These are phyloP conservation scores for Drosophila kokeensis DNA, from an alignment of 2,888 invertebrate genomes.

Conservation along the genomic window DNA sequence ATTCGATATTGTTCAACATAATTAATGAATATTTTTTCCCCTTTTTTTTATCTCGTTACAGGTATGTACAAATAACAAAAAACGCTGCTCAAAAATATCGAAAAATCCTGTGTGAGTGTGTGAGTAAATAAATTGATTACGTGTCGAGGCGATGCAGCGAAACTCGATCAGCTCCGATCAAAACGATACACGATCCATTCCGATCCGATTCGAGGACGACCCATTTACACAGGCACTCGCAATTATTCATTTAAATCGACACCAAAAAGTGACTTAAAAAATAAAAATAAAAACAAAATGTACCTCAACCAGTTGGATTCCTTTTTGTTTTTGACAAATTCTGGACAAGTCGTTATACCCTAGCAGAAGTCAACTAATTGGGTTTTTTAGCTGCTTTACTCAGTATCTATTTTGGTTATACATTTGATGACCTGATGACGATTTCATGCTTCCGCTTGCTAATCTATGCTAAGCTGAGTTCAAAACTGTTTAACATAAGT, in stretches of 20 bases:
- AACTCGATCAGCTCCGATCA: conserved; percentile 47
- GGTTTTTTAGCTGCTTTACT: not conserved
- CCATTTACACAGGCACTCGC: conserved; percentile 54
- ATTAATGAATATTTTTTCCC: conserved; percentile 42
- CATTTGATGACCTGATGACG: not conserved
- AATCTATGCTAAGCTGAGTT: not conserved
- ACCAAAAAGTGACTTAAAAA: conserved; percentile 41
- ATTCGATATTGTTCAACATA: not conserved
- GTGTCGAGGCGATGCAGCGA: conserved; percentile 37
- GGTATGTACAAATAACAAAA: conserved; percentile 55
- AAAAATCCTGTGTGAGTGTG: conserved; percentile 48
- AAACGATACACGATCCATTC: conserved; percentile 25
- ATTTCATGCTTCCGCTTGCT: conserved; percentile 14
- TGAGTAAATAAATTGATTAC: conserved; percentile 76
- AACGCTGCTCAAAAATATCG: conserved; percentile 6
- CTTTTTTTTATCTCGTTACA: conserved; percentile 41
- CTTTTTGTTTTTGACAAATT: conserved; percentile 6
- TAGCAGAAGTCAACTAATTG: not conserved
- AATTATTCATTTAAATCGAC: conserved; percentile 76
- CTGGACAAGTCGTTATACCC: not conserved
- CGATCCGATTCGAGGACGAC: conserved; percentile 49
- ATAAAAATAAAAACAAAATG: conserved; percentile 3
- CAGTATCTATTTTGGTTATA: not conserved
- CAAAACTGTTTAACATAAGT: conserved; percentile 10
- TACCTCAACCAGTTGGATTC: conserved; percentile 31